Evolutionary conservation across 2,888 invertebrate species (phyloP).

Genomic region (Chydorus sphaericus): DNA sequence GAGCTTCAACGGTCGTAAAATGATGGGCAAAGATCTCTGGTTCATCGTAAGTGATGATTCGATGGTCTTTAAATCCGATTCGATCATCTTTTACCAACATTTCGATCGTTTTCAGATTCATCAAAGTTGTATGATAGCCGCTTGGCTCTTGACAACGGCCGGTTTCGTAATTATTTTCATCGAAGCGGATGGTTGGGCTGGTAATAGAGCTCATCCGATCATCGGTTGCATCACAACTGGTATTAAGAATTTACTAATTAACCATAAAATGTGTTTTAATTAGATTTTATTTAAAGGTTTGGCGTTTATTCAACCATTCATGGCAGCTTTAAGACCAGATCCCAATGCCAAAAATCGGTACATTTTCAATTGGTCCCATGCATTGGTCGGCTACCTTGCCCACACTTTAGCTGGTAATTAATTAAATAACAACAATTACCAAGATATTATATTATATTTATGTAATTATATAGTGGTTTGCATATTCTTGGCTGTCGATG

Average conservation of each 20-base stretch:
- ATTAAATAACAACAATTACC: too few species aligned
- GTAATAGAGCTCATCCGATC: constrained; percentile 52
- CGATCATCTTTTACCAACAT: neutral
- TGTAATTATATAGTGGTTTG: constrained; percentile 81
- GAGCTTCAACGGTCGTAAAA: constrained; percentile 66
- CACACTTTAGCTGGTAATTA: constrained; percentile 72
- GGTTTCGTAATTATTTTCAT: constrained; percentile 70
- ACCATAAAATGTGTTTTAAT: neutral
- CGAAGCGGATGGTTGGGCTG: constrained; percentile 55
- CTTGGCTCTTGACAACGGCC: constrained; percentile 60
- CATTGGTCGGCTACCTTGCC: constrained; percentile 72
- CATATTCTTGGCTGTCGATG: constrained; percentile 81
- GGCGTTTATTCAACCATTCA: constrained; percentile 75
- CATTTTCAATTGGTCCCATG: constrained; percentile 83
- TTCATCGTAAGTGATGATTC: constrained; percentile 58
- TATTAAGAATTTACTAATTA: too few species aligned
- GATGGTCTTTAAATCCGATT: neutral
- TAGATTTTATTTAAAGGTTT: constrained; percentile 29
- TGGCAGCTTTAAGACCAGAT: constrained; percentile 70
- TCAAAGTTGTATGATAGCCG: constrained; percentile 64
- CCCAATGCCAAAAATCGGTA: constrained; percentile 63
- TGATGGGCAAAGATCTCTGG: constrained; percentile 83
- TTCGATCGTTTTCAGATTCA: constrained; percentile 48
- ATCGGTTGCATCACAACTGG: constrained; percentile 62
- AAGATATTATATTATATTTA: too few species aligned